Evolutionary conservation across 2,113 vertebrate genomes (phyloP).

Genomic region (Tonatia bakeri): DNA sequence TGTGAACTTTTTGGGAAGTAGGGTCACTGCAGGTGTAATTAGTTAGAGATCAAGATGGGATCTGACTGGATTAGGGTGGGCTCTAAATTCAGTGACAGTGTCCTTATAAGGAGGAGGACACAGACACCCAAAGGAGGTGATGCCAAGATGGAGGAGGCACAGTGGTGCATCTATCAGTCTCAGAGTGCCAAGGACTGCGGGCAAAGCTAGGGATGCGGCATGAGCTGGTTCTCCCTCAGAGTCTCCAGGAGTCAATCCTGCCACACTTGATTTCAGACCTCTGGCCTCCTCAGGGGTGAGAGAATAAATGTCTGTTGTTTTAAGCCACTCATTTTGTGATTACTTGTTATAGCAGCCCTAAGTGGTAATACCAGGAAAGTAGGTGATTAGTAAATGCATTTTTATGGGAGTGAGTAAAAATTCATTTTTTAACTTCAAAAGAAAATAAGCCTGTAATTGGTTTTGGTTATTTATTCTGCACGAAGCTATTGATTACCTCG

Average conservation of each 20-base stretch:
- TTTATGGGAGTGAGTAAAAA: not conserved
- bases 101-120: not conserved
- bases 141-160: not conserved
- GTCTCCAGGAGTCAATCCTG: not conserved
- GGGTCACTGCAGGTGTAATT: not conserved
- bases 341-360: not conserved
- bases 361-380: not conserved
- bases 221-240: not conserved
- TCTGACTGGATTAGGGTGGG: not conserved
- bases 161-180: not conserved
- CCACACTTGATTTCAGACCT: not conserved
- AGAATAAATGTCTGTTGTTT: not conserved
- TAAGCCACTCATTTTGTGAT: not conserved
- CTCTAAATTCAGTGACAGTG: not conserved
- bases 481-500: not conserved
- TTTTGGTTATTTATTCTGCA: not conserved
- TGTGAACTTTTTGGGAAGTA: not conserved
- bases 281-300: not conserved
- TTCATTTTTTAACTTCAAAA: slow-evolving; percentile 24
- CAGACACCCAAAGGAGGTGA: not conserved
- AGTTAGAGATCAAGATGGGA: not conserved
- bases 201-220: not conserved
- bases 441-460: not conserved
- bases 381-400: not conserved
- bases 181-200: not conserved